phyloP scores from a whole-genome alignment of 2,113 vertebrate genomes.

The Paralichthys olivaceus region DNA sequence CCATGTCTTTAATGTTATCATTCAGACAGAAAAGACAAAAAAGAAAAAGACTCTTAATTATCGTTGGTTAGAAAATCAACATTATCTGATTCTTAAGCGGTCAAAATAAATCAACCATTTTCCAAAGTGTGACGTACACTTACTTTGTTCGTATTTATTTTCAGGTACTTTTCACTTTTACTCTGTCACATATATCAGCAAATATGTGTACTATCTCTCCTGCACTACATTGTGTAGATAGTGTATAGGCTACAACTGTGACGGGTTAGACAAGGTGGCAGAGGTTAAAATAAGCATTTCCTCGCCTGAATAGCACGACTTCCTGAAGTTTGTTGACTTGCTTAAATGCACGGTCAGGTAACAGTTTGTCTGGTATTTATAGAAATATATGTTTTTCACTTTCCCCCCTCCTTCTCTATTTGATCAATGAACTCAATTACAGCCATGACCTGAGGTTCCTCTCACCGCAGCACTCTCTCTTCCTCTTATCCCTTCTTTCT shows the following conservation, averaged over 20 bases:
- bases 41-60: too few species aligned
- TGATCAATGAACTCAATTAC: constrained; percentile 96
- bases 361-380: constrained; percentile 31
- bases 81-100: neutral
- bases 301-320: neutral
- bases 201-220: neutral
- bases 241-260: too few species aligned
- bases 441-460: constrained; percentile 81
- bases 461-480: constrained; percentile 68
- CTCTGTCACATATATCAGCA: too few species aligned
- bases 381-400: neutral
- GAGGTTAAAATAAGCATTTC: neutral
- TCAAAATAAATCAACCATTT: neutral
- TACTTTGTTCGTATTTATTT: too few species aligned
- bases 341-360: constrained; percentile 58
- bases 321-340: constrained; percentile 40
- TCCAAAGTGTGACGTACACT: too few species aligned
- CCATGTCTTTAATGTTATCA: neutral
- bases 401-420: constrained; percentile 52
- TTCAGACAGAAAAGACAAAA: neutral
- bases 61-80: too few species aligned
- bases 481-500: constrained; percentile 55
- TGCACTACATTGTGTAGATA: too few species aligned
- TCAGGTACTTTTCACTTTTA: too few species aligned
- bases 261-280: neutral